Conservation (phyloP, 2,797 vertebrate genomes). For the Syncerus caffer region DNA sequence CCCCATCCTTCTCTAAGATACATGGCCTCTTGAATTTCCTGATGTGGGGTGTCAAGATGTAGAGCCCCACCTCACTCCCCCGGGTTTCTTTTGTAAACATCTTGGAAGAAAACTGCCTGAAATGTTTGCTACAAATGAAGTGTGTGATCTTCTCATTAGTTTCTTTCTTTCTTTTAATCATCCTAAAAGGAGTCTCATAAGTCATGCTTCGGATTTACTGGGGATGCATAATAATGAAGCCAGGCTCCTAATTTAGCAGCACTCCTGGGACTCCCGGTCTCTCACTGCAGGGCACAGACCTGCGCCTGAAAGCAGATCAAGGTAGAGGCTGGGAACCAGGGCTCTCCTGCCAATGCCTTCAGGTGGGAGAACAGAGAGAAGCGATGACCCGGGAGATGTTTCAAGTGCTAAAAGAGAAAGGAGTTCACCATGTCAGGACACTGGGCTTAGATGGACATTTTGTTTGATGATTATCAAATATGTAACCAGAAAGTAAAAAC, state of each 20-base stretch:
- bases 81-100: slow-evolving; percentile 33
- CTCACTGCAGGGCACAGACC: neutral
- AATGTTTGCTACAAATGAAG: slow-evolving; percentile 55
- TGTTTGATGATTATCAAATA: neutral
- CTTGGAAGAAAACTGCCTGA: slow-evolving; percentile 31
- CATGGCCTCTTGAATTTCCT: neutral
- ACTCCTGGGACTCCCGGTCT: neutral
- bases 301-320: neutral
- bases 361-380: neutral
- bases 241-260: slow-evolving; percentile 35
- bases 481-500: neutral
- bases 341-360: neutral
- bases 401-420: neutral
- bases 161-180: slow-evolving; percentile 67
- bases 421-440: neutral
- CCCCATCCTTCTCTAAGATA: neutral
- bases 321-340: neutral
- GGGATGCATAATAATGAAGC: slow-evolving; percentile 60
- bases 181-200: slow-evolving; percentile 56
- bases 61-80: neutral
- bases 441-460: neutral
- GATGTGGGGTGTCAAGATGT: neutral
- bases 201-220: slow-evolving; percentile 17
- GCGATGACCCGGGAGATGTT: neutral
- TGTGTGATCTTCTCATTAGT: slow-evolving; percentile 60